Conservation (phyloP, 2,113 vertebrate species). For the Phyllostomus discolor region DNA sequence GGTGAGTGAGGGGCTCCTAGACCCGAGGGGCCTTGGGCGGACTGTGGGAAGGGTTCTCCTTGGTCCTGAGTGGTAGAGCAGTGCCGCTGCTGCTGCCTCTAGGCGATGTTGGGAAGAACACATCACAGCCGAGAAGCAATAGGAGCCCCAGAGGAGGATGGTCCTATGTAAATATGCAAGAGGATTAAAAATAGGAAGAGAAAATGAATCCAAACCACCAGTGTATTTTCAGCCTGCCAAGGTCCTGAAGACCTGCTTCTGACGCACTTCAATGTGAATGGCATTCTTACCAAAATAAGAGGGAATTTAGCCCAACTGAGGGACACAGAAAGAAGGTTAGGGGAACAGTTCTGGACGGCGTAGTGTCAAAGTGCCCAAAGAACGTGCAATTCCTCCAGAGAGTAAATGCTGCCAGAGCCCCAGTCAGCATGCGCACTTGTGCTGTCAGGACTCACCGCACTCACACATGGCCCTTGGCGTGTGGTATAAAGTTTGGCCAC, state of each 20-base stretch:
- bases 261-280: neutral
- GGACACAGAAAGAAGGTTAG: conserved; percentile 31
- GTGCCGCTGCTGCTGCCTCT: neutral
- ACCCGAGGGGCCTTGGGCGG: neutral
- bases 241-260: conserved; percentile 21
- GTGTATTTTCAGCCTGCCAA: conserved; percentile 53
- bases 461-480: neutral
- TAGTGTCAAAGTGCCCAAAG: conserved; percentile 12
- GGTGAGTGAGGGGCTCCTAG: neutral
- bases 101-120: neutral
- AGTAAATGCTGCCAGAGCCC: conserved; percentile 17
- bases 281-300: conserved; percentile 41
- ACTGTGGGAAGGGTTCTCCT: neutral
- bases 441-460: neutral
- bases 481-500: neutral
- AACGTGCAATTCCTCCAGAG: conserved; percentile 29
- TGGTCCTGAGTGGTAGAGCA: neutral
- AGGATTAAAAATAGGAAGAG: conserved; percentile 59
- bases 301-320: conserved; percentile 14
- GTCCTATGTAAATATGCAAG: conserved; percentile 47
- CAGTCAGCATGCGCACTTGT: neutral
- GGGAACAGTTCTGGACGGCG: neutral
- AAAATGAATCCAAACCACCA: conserved; percentile 56
- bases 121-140: neutral
- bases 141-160: neutral